Evolutionary conservation across 2,113 vertebrate species (phyloP).

Genomic region (Amblyornis subalaris): DNA sequence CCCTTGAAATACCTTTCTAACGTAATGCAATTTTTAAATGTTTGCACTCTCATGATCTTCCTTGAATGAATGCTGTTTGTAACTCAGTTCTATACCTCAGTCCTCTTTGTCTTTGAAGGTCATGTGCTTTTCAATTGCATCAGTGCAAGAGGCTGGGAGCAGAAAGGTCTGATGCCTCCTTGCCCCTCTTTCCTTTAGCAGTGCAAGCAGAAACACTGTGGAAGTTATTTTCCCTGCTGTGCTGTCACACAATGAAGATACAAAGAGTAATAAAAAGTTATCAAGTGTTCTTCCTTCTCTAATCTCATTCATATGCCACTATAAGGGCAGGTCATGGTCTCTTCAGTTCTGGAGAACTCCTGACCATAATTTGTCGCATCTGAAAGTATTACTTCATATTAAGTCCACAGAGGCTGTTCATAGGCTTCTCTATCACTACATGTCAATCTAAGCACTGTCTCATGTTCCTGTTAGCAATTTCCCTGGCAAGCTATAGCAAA

Average conservation of each 20-base stretch:
- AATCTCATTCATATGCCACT: neutral
- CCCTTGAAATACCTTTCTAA: slow-evolving; percentile 16
- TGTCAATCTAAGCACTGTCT: neutral
- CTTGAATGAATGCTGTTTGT: neutral
- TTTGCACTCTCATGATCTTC: neutral
- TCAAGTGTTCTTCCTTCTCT: neutral
- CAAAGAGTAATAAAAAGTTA: neutral
- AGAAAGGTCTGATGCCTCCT: neutral
- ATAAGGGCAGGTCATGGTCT: neutral
- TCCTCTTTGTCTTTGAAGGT: neutral
- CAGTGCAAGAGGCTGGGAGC: neutral
- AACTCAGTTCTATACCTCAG: neutral
- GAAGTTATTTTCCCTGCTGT: neutral
- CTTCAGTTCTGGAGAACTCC: neutral
- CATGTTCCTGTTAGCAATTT: neutral
- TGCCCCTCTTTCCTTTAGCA: neutral
- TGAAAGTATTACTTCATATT: neutral
- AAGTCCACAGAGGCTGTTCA: neutral
- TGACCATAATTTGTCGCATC: neutral
- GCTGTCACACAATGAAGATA: neutral
- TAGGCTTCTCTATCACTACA: neutral
- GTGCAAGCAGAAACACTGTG: neutral
- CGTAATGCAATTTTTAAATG: neutral
- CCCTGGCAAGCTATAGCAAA: neutral
- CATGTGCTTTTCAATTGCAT: neutral